A percentile compares a stretch with the other conserved stretches of the same genome.
These are phyloP conservation scores for Lophius americanus DNA, from an alignment of 2,797 vertebrate species.

Conservation along the genomic window DNA sequence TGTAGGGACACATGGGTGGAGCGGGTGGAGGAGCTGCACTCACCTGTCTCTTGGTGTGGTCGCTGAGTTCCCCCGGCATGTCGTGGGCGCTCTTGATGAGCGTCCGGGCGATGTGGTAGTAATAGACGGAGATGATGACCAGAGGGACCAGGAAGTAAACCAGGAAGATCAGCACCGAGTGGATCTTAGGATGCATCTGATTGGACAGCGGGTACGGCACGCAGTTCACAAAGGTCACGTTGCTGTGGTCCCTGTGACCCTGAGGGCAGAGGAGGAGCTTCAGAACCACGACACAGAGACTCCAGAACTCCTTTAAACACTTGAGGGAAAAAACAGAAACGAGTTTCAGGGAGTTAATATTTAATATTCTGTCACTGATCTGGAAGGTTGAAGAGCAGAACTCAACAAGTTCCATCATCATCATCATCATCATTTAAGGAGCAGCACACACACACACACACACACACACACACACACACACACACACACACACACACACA, in stretches of 20 bases:
- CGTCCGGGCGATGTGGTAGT: constrained; percentile 92
- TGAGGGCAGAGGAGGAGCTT: constrained; percentile 8
- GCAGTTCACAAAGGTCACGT: constrained; percentile 89
- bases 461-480: no score
- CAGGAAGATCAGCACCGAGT: constrained; percentile 93
- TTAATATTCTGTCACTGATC: no score
- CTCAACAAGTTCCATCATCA: no score
- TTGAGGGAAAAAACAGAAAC: no score
- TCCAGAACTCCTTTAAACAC: no score
- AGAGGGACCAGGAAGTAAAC: constrained; percentile 96
- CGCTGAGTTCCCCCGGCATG: constrained; percentile 92
- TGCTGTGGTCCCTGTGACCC: constrained; percentile 81
- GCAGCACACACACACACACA: no score
- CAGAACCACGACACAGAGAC: no score
- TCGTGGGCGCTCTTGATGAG: constrained; percentile 92
- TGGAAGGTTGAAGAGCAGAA: no score
- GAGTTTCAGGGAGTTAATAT: background rate
- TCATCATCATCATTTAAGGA: no score
- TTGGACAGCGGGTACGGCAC: constrained; percentile 91
- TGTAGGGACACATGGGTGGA: no score
- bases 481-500: no score
- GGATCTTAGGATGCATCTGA: constrained; percentile 91
- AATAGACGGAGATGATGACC: constrained; percentile 91
- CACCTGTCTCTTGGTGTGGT: constrained; percentile 93
- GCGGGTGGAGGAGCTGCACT: no score